A percentile compares a stretch with the other conserved stretches of the same genome.
Evolutionary conservation across 2,888 invertebrate species (phyloP).

Genomic region (Mechanitis messenoides): DNA sequence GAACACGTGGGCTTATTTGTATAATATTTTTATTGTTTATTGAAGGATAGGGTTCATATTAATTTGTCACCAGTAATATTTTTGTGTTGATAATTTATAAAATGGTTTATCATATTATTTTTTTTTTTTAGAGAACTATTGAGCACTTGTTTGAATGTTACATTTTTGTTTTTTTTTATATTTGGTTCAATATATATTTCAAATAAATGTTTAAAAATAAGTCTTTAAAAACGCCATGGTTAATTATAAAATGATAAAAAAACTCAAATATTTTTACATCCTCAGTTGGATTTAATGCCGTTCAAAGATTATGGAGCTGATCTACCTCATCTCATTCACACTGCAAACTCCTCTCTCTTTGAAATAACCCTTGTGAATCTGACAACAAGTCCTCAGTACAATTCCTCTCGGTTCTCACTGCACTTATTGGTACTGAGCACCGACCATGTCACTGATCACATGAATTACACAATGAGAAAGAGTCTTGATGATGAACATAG

Average conservation of each 20-base stretch:
- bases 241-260: neutral
- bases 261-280: neutral
- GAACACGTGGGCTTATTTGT: no score
- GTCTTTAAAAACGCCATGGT: neutral
- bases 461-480: constrained; percentile 64
- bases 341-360: constrained; percentile 79
- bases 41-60: no score
- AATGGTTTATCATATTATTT: no score
- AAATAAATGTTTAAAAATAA: no score
- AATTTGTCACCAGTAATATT: no score
- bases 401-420: constrained; percentile 77
- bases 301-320: constrained; percentile 65
- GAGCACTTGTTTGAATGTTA: no score
- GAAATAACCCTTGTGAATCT: constrained; percentile 78
- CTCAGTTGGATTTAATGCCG: constrained; percentile 72
- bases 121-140: no score
- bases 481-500: constrained; percentile 84
- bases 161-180: no score
- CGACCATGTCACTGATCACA: constrained; percentile 51
- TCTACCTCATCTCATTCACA: constrained; percentile 80
- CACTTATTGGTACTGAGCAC: constrained; percentile 74
- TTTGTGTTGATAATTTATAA: no score
- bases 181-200: no score
- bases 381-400: constrained; percentile 59
- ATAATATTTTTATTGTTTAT: no score